phyloP scores from a whole-genome alignment of 2,888 invertebrate species.

The Aphodius granarius region DNA sequence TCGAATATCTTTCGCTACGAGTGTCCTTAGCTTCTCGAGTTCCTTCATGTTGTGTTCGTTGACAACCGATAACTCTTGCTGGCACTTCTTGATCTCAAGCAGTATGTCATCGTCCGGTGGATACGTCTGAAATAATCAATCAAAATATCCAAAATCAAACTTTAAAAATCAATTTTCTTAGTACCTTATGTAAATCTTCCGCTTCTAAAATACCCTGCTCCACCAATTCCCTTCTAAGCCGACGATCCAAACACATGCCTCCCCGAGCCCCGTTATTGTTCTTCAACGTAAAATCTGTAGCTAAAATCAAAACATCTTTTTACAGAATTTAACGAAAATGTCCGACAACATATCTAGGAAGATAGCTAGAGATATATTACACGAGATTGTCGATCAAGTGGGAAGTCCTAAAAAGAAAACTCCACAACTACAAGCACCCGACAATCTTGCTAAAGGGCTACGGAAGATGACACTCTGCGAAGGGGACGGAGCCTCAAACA shows the following conservation, averaged over 20 bases:
- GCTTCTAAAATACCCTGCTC: slow-evolving; percentile 83
- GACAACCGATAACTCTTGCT: slow-evolving; percentile 76
- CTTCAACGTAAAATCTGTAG: slow-evolving; percentile 48
- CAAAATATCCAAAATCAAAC: background rate
- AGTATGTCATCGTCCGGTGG: slow-evolving; percentile 85
- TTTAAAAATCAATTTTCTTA: too few species aligned
- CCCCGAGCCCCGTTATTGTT: slow-evolving; percentile 39
- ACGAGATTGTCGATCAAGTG: slow-evolving; percentile 3
- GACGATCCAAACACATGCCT: slow-evolving; percentile 78
- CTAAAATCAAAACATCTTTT: slow-evolving; percentile 28
- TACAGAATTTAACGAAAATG: background rate
- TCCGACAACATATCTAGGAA: too few species aligned
- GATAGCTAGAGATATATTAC: slow-evolving; percentile 2
- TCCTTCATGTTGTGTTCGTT: slow-evolving; percentile 72
- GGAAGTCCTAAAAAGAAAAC: too few species aligned
- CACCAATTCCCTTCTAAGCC: slow-evolving; percentile 81
- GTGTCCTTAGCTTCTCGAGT: slow-evolving; percentile 45
- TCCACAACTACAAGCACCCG: too few species aligned
- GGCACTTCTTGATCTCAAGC: slow-evolving; percentile 83
- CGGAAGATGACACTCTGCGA: too few species aligned
- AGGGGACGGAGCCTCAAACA: too few species aligned
- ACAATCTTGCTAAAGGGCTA: too few species aligned
- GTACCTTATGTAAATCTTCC: slow-evolving; percentile 62
- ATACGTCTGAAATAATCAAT: slow-evolving; percentile 23
- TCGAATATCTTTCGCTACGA: slow-evolving; percentile 47